Evolutionary conservation across 2,113 vertebrate species (phyloP).

Genomic region (Ceyx melanurus): DNA sequence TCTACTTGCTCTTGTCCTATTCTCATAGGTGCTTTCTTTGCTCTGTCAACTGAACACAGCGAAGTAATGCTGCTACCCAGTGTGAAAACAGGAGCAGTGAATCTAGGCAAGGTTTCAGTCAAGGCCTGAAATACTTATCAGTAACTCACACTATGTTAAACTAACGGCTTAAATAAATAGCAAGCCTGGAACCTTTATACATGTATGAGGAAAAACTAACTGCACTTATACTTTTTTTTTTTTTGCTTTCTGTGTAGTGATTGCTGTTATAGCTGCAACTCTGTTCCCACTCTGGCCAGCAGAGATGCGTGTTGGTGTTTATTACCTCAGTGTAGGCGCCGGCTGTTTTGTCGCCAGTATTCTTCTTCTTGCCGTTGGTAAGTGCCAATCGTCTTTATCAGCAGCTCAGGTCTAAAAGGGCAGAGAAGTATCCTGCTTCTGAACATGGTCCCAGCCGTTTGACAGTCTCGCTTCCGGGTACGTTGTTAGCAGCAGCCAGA

Average conservation of each 20-base stretch:
- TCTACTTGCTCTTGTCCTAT: not conserved
- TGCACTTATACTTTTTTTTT: not conserved
- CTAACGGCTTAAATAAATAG: not conserved
- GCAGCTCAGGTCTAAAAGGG: not conserved
- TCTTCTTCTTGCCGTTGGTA: conserved; percentile 94
- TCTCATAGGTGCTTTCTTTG: not conserved
- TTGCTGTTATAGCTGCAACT: conserved; percentile 96
- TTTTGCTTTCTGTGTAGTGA: conserved; percentile 75
- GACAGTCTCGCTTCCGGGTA: fast-evolving
- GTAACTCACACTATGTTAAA: not conserved
- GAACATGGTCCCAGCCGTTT: fast-evolving
- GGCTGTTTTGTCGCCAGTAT: conserved; percentile 99
- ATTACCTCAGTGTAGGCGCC: conserved; percentile 96
- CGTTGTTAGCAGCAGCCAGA: not conserved
- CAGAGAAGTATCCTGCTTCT: fast-evolving
- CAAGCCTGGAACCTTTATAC: not conserved
- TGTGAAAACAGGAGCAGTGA: not conserved
- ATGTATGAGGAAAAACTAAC: not conserved
- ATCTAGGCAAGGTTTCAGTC: not conserved
- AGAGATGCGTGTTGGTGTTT: conserved; percentile 98
- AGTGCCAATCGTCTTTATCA: conserved; percentile 51
- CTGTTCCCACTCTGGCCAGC: conserved; percentile 98
- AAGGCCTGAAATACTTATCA: not conserved
- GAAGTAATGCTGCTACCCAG: not conserved
- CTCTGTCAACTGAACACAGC: not conserved